Evolutionary conservation across 2,797 vertebrate genomes (phyloP), one percentile per base, ranked within the genome.

Genomic region (Morelia viridis): DNA sequence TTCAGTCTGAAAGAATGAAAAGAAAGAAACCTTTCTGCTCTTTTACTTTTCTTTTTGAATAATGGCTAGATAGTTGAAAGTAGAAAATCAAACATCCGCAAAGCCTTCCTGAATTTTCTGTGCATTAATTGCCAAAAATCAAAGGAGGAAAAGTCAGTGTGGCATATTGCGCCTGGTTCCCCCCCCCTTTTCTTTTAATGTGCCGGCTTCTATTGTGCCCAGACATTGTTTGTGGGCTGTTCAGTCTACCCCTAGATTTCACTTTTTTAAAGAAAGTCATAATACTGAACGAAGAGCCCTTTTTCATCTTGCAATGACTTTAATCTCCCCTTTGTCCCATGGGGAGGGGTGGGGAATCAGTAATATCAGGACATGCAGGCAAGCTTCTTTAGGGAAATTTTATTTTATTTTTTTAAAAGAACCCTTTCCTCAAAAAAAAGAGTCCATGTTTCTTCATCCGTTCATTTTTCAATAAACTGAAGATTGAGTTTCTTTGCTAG

Each of bases 1-100:
- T 90, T 90, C 58, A 17, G 56, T 89, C 92, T 94, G 92, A 46
- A 89, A 80, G 60, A 85, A 57, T 53, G 88, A 93, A 24, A 26
- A 41, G 35, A 28, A 71, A 41, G 85, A 93, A 92, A 68, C 12
- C 57, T 8, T 53, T 88, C 46, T 65, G 22, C 50, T 85, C 71
- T 91, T 53, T 61, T 15, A 31, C 11, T 31, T 19, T 19, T 89
- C 80, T 91, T 61, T 93, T 85, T 60, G 76, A 91, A 86, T 86
- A 26, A n/a, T 88, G 53, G 57, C 4, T 17, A 76, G 5, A 31
- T 60, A 41, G 61, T 56, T 91, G 71, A 91, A 89, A 89, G 41
- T 8, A 31, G 31, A 71, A 89, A 61, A 89, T 89, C 90, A 91
- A 86, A 80, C 28, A 24, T n/a, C 91, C 46, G 0, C 28, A 91